Base-by-base conservation (phyloP, 2,888 invertebrate species). In the Eilema depressum region DNA sequence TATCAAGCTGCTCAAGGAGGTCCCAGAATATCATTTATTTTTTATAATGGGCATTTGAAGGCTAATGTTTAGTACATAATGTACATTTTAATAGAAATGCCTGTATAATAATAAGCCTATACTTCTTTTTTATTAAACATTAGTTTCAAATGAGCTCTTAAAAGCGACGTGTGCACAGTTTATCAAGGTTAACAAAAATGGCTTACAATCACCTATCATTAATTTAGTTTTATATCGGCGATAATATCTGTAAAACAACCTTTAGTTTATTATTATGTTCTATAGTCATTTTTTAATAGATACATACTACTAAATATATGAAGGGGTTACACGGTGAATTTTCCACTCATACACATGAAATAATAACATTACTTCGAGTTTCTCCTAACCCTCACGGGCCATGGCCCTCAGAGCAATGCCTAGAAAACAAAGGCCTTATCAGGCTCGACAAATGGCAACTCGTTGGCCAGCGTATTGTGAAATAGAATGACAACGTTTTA, bases 121-220 rank as follows among this genome's bases (percentile, higher is more conserved):
- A 63, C 37, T 63, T 63, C 57, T 28, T 57, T 57, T 66, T 62
- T 66, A 70, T 66, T 30, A 70, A 56, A 66, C 69, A 70, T 70
- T 65, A 70, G 33, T 61, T 26, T 69, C 25, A 70, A 70, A 70
- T 66, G 61, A 53, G 37, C 61, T 70, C 61, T 56, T 70, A 61
- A 56, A 53, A 63, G 59, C 61, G 23, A 65, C 63, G 33, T 69
- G 60, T 69, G 33, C 61, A 56, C 68, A 66, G 37, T 63, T 23
- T 10, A 47, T 66, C 66, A 37, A 70, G 70, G 66, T 70, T 66
- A 66, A 33, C 57, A 17, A 28, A 70, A 66, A 57, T 66, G 28
- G 41, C 57, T 66, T 63, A 64, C 70, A 66, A 70, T 70, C 70
- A 66, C 56, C 30, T 41, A 56, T 41, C 60, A 66, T 66, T 57